phyloP scores from a whole-genome alignment of 2,797 vertebrate genomes.

The Salarias fasciatus region DNA sequence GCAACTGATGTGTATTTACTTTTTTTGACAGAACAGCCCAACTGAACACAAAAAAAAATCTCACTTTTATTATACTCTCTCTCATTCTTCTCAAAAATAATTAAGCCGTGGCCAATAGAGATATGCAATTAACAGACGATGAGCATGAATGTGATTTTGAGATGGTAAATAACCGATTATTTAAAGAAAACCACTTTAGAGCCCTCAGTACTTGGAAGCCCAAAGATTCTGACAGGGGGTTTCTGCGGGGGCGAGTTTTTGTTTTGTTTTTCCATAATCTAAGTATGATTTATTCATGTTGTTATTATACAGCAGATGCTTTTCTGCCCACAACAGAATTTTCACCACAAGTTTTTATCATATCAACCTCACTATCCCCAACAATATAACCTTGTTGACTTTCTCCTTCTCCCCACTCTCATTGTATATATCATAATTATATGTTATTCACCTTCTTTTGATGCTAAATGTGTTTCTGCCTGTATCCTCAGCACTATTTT shows the following conservation, averaged over 20 bases:
- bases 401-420: not conserved
- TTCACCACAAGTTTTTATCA: not conserved
- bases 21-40: not conserved
- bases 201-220: no score
- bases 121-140: not conserved
- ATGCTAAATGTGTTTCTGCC: no score
- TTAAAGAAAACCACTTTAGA: no score
- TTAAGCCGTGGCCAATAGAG: not conserved
- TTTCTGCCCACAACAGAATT: not conserved
- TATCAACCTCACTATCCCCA: not conserved
- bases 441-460: no score
- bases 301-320: not conserved
- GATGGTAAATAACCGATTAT: no score
- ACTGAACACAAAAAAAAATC: not conserved
- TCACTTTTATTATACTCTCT: no score
- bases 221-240: not conserved
- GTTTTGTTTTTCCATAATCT: not conserved
- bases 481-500: no score
- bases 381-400: not conserved
- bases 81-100: no score
- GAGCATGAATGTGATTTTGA: no score
- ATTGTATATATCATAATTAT: no score
- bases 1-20: not conserved
- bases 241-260: not conserved
- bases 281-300: not conserved